Conservation (phyloP, 64 coral and sea anemone species). For the Astreopora myriophthalma region DNA sequence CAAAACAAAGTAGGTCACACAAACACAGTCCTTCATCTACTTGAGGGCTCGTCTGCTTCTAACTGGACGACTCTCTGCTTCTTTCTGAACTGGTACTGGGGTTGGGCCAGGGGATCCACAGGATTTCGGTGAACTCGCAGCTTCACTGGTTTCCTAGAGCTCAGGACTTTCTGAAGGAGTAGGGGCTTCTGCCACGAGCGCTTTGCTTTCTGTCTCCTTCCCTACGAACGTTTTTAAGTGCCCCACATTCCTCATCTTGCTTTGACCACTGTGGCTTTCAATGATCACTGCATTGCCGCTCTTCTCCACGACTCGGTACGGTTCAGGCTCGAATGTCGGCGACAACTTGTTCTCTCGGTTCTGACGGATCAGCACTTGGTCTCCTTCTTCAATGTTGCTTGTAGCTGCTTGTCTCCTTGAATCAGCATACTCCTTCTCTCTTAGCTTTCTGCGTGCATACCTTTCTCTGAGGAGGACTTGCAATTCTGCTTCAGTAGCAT, state of each 20-base stretch:
- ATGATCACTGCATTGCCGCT: constrained; percentile 64
- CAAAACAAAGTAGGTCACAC: too few relatives aligned
- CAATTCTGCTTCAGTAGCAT: constrained; percentile 65
- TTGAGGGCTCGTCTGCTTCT: too few relatives aligned
- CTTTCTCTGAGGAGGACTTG: constrained; percentile 64
- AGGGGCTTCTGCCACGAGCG: too few relatives aligned
- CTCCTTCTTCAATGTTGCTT: too few relatives aligned
- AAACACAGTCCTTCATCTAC: too few relatives aligned
- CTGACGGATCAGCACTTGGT: constrained; percentile 64
- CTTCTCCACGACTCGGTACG: constrained; percentile 60
- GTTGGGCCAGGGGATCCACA: too few relatives aligned
- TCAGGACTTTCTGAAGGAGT: too few relatives aligned
- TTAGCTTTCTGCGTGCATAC: constrained; percentile 44
- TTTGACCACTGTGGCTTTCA: background rate
- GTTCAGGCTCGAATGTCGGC: constrained; percentile 53
- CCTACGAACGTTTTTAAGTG: constrained; percentile 51
- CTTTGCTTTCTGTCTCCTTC: background rate
- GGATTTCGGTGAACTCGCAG: too few relatives aligned
- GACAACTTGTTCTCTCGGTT: constrained; percentile 67
- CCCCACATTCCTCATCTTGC: constrained; percentile 60
- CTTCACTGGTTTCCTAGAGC: too few relatives aligned
- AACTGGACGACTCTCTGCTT: too few relatives aligned
- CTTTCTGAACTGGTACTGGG: too few relatives aligned
- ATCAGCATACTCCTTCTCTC: constrained; percentile 73
- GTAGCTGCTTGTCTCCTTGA: constrained; percentile 5